phyloP scores from a whole-genome alignment of 2,113 vertebrate genomes.

The Pterocles orientalis region DNA sequence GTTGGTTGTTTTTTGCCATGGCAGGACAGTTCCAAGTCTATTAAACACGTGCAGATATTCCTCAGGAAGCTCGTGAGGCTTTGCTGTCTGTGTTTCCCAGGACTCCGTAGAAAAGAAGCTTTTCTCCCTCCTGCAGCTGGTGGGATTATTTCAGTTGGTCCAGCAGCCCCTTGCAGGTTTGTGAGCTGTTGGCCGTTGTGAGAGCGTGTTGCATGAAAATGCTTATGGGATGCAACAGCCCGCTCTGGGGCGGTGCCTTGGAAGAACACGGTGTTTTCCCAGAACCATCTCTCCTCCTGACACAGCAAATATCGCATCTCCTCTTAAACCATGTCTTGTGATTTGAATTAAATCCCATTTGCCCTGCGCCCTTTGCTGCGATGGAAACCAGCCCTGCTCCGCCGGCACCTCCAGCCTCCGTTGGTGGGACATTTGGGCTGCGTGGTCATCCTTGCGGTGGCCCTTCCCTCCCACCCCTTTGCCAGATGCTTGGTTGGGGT shows the following conservation, averaged over 20 bases:
- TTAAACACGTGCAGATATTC: neutral
- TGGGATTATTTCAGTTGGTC: neutral
- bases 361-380: neutral
- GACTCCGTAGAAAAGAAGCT: neutral
- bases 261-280: neutral
- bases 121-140: neutral
- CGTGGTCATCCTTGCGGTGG: fast-evolving
- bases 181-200: fast-evolving
- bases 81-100: neutral
- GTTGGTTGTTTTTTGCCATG: neutral
- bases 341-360: neutral
- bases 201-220: neutral
- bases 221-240: neutral
- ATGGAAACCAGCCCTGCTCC: fast-evolving
- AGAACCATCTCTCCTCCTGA: neutral
- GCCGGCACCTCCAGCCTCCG: neutral
- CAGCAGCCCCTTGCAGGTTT: neutral
- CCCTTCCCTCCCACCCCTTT: neutral
- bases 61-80: neutral
- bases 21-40: neutral
- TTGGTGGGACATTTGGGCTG: fast-evolving
- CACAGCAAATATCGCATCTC: neutral
- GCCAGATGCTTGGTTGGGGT: fast-evolving
- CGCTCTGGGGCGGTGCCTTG: neutral
- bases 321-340: neutral